Percentiles rank a stretch among this genome's conserved stretches.
Conservation (phyloP, 2,797 vertebrate genomes). For the Cuculus canorus region DNA sequence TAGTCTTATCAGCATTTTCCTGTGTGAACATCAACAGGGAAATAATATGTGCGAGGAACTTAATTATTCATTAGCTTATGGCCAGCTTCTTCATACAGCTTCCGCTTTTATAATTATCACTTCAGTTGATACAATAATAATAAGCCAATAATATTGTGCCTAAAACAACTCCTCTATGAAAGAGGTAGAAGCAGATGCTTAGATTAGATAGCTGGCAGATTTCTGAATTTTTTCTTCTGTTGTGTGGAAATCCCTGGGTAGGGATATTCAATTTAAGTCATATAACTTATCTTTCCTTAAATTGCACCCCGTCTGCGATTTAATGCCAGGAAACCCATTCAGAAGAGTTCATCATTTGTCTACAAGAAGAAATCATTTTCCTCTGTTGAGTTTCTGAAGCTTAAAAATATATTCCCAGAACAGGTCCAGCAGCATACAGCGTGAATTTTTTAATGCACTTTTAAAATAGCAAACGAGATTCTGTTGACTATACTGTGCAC, state of each 20-base stretch:
- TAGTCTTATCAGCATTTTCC: background rate
- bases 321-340: background rate
- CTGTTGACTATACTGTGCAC: background rate
- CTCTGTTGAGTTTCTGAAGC: background rate
- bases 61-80: constrained; percentile 16
- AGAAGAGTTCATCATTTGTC: background rate
- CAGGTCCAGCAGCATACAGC: background rate
- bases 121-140: background rate
- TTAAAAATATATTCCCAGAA: background rate
- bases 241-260: background rate
- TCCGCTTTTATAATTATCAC: background rate
- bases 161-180: background rate
- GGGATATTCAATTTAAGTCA: background rate
- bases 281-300: background rate
- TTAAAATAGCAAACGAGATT: background rate
- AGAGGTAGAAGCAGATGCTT: background rate
- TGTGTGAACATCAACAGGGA: background rate
- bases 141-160: background rate
- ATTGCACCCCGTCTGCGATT: background rate
- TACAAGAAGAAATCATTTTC: background rate
- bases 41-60: background rate
- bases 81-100: background rate
- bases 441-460: background rate
- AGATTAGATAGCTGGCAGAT: background rate
- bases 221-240: background rate